These are phyloP conservation scores for Periophthalmus magnuspinnatus DNA, from an alignment of 2,797 vertebrate genomes.

Conservation along the genomic window DNA sequence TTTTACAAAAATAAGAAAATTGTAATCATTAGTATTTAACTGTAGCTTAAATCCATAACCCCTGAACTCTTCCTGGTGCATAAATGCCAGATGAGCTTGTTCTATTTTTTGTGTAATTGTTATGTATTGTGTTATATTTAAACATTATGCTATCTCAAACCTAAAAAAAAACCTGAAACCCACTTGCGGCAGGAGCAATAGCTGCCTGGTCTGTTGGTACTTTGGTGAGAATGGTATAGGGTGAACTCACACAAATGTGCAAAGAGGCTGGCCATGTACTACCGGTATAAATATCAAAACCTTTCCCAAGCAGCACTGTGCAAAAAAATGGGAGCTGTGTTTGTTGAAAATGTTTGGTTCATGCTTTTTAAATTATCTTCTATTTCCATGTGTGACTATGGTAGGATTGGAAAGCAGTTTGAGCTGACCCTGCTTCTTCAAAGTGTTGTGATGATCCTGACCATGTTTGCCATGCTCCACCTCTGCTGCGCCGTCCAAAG, in stretches of 20 bases:
- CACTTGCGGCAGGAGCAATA: not conserved
- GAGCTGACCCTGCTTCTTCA: conserved; percentile 82
- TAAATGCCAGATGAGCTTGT: no score
- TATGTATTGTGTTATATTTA: not conserved
- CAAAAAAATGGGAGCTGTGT: not conserved
- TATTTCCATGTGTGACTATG: not conserved
- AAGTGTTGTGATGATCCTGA: conserved; percentile 82
- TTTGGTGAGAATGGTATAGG: not conserved
- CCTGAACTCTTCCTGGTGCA: no score
- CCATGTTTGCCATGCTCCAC: conserved; percentile 83
- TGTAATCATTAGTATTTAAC: no score
- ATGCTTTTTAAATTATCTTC: not conserved
- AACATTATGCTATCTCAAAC: not conserved
- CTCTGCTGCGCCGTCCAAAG: conserved; percentile 80
- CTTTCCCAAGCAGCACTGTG: not conserved
- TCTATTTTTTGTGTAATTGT: no score
- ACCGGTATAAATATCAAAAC: not conserved
- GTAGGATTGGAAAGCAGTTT: conserved; percentile 84
- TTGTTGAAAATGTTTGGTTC: not conserved
- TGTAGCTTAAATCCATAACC: no score
- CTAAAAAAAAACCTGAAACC: not conserved
- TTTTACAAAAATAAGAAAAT: no score
- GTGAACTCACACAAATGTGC: conserved; percentile 1
- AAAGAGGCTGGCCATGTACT: not conserved
- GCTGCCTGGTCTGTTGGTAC: not conserved